These are phyloP conservation scores for Zosterops borbonicus DNA, from an alignment of 2,113 vertebrate species.

Conservation along the genomic window DNA sequence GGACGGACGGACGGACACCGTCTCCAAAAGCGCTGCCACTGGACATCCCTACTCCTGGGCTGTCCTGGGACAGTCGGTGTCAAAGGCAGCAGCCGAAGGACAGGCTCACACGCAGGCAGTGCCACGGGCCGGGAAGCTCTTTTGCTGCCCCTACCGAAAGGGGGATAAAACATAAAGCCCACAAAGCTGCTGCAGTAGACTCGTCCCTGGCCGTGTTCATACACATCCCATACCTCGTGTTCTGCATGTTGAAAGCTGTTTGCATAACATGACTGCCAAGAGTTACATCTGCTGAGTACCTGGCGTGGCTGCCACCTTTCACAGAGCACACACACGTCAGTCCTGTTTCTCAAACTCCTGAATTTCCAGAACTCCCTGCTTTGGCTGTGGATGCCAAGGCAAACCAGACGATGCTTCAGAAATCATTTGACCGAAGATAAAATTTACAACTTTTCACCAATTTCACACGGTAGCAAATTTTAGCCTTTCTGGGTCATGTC, in stretches of 20 bases:
- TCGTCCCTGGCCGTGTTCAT: not conserved
- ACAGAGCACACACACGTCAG: accelerated
- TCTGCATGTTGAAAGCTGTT: not conserved
- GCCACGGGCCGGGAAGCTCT: not conserved
- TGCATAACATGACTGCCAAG: accelerated
- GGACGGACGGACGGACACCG: not conserved
- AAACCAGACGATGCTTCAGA: accelerated
- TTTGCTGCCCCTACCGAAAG: not conserved
- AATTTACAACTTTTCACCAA: not conserved
- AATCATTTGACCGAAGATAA: not conserved
- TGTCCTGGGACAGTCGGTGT: accelerated
- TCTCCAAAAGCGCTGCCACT: not conserved
- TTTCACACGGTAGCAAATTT: not conserved
- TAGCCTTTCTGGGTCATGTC: not conserved
- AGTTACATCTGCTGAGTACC: not conserved
- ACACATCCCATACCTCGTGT: accelerated
- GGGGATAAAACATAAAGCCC: too few relatives aligned
- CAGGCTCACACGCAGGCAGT: not conserved
- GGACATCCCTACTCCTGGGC: not conserved
- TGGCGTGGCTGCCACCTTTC: not conserved
- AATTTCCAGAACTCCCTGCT: not conserved
- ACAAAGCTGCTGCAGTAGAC: not conserved
- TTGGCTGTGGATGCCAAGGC: not conserved
- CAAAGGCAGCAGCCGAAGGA: not conserved
- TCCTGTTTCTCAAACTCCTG: not conserved